Conservation (phyloP, 1,140 invertebrate species). For the Solen grandis region DNA sequence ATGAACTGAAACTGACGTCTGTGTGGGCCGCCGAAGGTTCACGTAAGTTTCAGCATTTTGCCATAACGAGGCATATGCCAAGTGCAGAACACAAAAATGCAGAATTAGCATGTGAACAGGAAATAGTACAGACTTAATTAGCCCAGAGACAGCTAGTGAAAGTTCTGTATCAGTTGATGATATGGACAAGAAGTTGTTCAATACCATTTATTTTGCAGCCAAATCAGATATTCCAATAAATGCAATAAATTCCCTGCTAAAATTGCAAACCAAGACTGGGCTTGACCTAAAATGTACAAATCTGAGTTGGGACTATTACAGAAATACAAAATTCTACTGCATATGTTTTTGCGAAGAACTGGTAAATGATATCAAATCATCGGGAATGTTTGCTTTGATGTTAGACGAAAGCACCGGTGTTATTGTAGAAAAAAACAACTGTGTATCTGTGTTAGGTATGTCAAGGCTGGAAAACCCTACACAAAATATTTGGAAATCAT, state of each 20-base stretch:
- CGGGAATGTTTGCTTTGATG: background rate
- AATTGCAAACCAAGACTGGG: background rate
- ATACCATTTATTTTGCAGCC: slow-evolving; percentile 4
- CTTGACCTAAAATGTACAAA: slow-evolving; percentile 21
- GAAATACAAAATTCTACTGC: background rate
- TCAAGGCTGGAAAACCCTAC: slow-evolving; percentile 4
- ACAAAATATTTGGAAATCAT: background rate
- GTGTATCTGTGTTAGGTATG: slow-evolving; percentile 24
- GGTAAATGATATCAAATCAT: slow-evolving; percentile 3
- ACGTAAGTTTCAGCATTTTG: background rate
- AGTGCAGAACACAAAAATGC: slow-evolving; percentile 15
- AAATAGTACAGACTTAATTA: no score
- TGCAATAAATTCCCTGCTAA: no score
- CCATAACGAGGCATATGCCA: no score
- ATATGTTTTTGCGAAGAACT: background rate
- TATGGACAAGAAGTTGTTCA: background rate
- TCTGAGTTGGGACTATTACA: background rate
- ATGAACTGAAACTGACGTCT: background rate
- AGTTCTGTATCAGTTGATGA: background rate
- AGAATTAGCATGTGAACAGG: background rate
- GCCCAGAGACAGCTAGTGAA: no score
- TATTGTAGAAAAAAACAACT: slow-evolving; percentile 25
- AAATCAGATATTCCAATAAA: background rate
- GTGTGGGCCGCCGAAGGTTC: slow-evolving; percentile 8
- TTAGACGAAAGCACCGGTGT: slow-evolving; percentile 24